Evolutionary conservation across 2,797 vertebrate species (phyloP), one percentile per base, ranked within the genome.

Genomic region (Melanotaenia parkinsoni): DNA sequence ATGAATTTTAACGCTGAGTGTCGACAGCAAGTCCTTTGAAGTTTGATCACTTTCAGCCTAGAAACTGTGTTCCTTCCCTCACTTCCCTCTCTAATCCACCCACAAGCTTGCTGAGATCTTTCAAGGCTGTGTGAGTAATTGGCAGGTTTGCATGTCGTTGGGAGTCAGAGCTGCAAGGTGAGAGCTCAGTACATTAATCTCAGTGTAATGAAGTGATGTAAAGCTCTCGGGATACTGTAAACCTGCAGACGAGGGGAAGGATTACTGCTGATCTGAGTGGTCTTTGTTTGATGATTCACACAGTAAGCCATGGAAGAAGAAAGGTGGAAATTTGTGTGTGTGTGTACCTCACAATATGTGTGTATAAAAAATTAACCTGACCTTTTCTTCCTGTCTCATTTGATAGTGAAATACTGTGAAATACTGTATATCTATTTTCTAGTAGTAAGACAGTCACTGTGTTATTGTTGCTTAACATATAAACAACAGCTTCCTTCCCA

Each of bases 141-240:
- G 86, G 80, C 79, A 83, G 76, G 79, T 82, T 61, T 3, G 4
- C 30, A 7, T 65, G 83, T 67, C 72, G 72, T 69, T 1, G 63
- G 67, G 73, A 74, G 58, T 56, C 32, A 3, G 38, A 70, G 68
- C 63, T 70, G 66, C 62, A 9, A 59, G 71, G 71, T 80, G 77
- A 76, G 73, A 43, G 70, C 83, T 70, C 18, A 13, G 38, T 59
- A 71, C 84, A 74, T 82, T 83, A 77, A 82, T 89, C 86, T 82
- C 51, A 32, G 72, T 63, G 66, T 88, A 88, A 91, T 88, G 77
- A 88, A 86, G 70, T 24, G 35, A 76, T 82, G 80, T 77, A 86
- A 89, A 84, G 53, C 80, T 58, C 40, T 22, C 33, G 8, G 78
- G 53, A 71, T 72, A 78, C 79, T 63, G 79, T 85, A 81, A 85